Conservation (phyloP, 2,888 invertebrate genomes). For the Epinotia brunnichana region DNA sequence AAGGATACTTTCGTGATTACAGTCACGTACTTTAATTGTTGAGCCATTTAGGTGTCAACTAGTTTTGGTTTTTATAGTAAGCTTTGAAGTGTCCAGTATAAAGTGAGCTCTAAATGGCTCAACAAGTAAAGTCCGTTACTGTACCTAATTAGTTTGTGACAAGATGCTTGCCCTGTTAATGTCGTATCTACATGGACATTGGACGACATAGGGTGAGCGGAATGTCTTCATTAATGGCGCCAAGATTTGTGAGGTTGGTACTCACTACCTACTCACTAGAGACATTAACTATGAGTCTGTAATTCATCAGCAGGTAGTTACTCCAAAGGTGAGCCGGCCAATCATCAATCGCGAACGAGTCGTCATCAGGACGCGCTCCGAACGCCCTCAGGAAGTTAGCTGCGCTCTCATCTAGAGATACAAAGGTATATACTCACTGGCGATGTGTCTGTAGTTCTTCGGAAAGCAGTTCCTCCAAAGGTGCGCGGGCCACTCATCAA, state of each 20-base stretch:
- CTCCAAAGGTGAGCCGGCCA: background rate
- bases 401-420: background rate
- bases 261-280: background rate
- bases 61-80: too few species aligned
- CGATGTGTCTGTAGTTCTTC: slow-evolving; percentile 81
- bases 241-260: background rate
- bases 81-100: too few species aligned
- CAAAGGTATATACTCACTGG: slow-evolving; percentile 77
- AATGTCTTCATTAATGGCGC: too few species aligned
- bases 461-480: background rate
- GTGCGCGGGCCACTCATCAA: background rate
- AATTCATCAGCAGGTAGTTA: background rate
- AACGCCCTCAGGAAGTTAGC: background rate
- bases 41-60: too few species aligned
- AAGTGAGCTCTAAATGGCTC: too few species aligned
- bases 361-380: background rate
- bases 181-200: too few species aligned
- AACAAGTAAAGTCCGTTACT: too few species aligned
- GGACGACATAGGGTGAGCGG: too few species aligned
- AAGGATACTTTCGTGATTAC: too few species aligned
- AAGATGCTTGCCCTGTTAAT: too few species aligned
- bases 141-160: too few species aligned
- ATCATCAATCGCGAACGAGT: background rate
- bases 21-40: too few species aligned
- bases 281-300: background rate